A percentile compares a stretch with the other conserved stretches of the same genome.
phyloP scores from a whole-genome alignment of 2,797 vertebrate species.

The Chlorospingus flavigularis region DNA sequence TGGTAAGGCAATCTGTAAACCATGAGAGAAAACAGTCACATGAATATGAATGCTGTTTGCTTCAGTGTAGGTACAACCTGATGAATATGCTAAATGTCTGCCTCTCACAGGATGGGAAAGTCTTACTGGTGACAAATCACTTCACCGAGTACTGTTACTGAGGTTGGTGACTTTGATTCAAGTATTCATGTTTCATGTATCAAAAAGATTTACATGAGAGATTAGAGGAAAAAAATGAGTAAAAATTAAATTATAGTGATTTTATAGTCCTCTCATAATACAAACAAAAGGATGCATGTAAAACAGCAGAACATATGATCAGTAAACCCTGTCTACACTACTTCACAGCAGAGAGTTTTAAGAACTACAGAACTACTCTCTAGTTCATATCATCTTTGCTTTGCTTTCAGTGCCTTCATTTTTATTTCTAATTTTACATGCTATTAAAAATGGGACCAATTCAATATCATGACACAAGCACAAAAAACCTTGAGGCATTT shows the following conservation, averaged over 20 bases:
- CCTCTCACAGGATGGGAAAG: neutral
- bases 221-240: neutral
- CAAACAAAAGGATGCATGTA: neutral
- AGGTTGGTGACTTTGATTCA: neutral
- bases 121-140: neutral
- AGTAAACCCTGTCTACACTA: neutral
- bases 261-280: neutral
- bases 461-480: neutral
- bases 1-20: neutral
- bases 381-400: neutral
- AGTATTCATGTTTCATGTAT: neutral
- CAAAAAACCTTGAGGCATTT: neutral
- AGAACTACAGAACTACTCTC: neutral
- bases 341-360: neutral
- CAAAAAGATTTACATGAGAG: neutral
- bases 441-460: neutral
- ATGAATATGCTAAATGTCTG: neutral
- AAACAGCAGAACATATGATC: neutral
- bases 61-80: neutral
- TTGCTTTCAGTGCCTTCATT: neutral
- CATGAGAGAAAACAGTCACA: neutral
- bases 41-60: neutral
- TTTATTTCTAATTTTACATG: neutral
- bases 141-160: neutral
- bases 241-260: neutral